These are phyloP conservation scores for Mesorhabditis spiculigera DNA, from an alignment of 2,888 invertebrate genomes.

Conservation along the genomic window DNA sequence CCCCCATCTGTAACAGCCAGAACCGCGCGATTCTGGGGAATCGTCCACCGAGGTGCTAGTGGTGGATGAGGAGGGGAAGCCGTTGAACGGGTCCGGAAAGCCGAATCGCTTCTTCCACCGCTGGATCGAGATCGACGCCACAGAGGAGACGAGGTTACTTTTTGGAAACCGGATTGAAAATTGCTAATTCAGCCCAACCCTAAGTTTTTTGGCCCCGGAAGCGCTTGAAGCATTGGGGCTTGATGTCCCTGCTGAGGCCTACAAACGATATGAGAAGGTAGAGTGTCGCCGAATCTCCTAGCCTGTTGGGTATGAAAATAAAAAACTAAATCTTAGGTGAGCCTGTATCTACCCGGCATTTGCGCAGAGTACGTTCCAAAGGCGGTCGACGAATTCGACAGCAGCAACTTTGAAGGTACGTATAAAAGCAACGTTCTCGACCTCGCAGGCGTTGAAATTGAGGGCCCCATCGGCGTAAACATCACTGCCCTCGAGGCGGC, in stretches of 20 bases:
- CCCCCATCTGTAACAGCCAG: background rate
- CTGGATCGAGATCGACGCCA: conserved; percentile 48
- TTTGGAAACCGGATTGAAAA: conserved; percentile 7
- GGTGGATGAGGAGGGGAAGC: background rate
- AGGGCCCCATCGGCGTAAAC: conserved; percentile 57
- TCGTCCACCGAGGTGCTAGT: background rate
- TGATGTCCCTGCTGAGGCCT: conserved; percentile 33
- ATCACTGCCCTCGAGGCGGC: conserved; percentile 47
- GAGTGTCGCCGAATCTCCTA: background rate
- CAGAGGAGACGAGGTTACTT: conserved; percentile 44
- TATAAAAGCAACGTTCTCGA: background rate
- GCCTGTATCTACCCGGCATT: conserved; percentile 49
- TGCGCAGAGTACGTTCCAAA: conserved; percentile 53
- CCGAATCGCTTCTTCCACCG: conserved; percentile 19
- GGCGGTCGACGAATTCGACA: conserved; percentile 50
- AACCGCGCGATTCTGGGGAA: background rate
- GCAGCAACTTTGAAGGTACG: conserved; percentile 49
- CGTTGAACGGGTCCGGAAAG: conserved; percentile 19
- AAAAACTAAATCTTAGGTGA: conserved; percentile 18
- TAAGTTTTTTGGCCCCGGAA: conserved; percentile 34
- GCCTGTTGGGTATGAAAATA: background rate
- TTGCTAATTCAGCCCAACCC: conserved; percentile 38
- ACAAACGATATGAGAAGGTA: conserved; percentile 44
- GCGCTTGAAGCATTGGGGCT: conserved; percentile 37
- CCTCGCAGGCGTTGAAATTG: conserved; percentile 48